Conservation (phyloP, 2,113 vertebrate species). For the Sapayoa aenigma region DNA sequence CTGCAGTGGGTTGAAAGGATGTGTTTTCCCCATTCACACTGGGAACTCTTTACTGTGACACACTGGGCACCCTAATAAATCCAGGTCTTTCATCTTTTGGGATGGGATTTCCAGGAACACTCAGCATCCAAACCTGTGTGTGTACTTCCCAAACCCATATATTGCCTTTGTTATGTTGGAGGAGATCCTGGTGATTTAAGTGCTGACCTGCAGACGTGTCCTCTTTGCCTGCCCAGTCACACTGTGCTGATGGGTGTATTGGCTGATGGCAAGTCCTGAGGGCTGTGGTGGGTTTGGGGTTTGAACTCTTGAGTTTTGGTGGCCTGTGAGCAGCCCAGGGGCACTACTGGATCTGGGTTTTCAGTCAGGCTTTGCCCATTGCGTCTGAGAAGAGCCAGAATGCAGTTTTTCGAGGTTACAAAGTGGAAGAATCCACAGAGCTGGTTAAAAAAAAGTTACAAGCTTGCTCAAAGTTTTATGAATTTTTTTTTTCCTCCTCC, state of each 20-base stretch:
- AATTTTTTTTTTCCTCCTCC: not conserved
- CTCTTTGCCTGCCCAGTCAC: not conserved
- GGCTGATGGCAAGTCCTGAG: rapidly evolving
- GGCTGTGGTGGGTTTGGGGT: not conserved
- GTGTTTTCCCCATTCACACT: not conserved
- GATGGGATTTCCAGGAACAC: not conserved
- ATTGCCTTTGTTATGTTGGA: not conserved
- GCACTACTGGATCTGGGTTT: not conserved
- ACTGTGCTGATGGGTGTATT: rapidly evolving
- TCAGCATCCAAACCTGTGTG: not conserved
- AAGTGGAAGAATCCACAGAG: not conserved
- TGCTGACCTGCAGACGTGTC: rapidly evolving
- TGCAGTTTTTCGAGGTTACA: not conserved
- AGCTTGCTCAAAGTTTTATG: not conserved
- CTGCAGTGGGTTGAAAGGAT: not conserved
- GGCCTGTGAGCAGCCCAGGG: not conserved
- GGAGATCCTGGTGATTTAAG: not conserved
- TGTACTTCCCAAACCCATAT: rapidly evolving
- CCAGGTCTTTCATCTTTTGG: not conserved
- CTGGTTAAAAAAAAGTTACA: rapidly evolving
- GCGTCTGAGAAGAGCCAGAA: not conserved
- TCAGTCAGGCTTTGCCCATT: rapidly evolving
- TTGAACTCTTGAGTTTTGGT: not conserved
- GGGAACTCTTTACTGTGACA: not conserved
- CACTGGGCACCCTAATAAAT: not conserved